phyloP scores from a whole-genome alignment of 2,797 vertebrate genomes.

The Lepus townsendii region DNA sequence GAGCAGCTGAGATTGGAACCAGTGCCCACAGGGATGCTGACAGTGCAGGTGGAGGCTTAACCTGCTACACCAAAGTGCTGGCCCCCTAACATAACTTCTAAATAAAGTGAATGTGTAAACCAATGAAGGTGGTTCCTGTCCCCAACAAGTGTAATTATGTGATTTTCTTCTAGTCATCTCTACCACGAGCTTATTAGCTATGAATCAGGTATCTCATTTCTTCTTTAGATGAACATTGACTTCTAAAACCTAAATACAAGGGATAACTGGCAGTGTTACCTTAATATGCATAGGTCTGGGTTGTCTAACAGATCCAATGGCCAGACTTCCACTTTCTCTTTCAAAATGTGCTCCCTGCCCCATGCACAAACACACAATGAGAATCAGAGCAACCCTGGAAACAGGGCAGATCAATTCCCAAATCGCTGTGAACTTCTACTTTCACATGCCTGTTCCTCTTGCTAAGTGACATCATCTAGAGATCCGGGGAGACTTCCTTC shows the following conservation, averaged over 20 bases:
- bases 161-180: background rate
- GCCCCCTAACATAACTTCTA: background rate
- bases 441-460: background rate
- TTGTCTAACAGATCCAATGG: background rate
- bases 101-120: background rate
- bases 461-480: background rate
- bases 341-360: background rate
- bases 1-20: too few relatives aligned
- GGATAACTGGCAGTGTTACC: background rate
- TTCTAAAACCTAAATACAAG: conserved; percentile 35
- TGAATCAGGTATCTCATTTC: background rate
- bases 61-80: too few relatives aligned
- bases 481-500: background rate
- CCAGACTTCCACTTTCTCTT: background rate
- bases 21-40: too few relatives aligned
- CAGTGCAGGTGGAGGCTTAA: too few relatives aligned
- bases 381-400: background rate
- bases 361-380: background rate
- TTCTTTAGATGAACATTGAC: background rate
- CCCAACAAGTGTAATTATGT: background rate
- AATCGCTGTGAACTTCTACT: background rate
- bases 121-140: background rate
- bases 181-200: background rate
- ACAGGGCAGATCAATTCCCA: background rate
- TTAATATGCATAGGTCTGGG: background rate